Conservation (phyloP, 1,140 invertebrate species). For the Cydia amplana region DNA sequence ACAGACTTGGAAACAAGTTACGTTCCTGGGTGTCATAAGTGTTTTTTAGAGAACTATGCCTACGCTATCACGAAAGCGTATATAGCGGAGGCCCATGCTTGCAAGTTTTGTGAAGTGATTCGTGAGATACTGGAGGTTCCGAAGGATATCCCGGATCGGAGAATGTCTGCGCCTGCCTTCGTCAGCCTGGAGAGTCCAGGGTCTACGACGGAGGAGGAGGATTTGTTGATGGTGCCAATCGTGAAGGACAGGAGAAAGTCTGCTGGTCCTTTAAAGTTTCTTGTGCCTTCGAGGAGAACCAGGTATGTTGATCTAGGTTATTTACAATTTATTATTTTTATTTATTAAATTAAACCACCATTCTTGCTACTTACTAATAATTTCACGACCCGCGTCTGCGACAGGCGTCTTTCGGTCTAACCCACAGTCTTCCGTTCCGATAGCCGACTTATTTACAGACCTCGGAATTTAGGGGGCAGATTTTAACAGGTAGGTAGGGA, state of each 20-base stretch:
- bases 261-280: slow-evolving; percentile 70
- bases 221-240: slow-evolving; percentile 56
- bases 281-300: slow-evolving; percentile 63
- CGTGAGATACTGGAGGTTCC: slow-evolving; percentile 73
- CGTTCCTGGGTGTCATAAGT: slow-evolving; percentile 74
- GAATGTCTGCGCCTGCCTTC: slow-evolving; percentile 69
- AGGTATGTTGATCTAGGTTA: slow-evolving; percentile 54
- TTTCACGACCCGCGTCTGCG: too few species aligned
- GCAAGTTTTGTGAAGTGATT: slow-evolving; percentile 78
- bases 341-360: background rate
- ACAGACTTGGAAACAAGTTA: slow-evolving; percentile 68
- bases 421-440: too few species aligned
- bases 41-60: slow-evolving; percentile 77
- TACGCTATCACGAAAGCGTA: slow-evolving; percentile 75
- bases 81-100: slow-evolving; percentile 67
- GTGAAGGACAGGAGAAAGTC: slow-evolving; percentile 71
- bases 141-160: slow-evolving; percentile 56
- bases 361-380: background rate
- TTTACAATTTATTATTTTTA: too few species aligned
- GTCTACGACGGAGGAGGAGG: slow-evolving; percentile 62
- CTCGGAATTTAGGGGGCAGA: too few species aligned
- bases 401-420: too few species aligned
- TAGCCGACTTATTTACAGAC: too few species aligned
- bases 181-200: slow-evolving; percentile 61
- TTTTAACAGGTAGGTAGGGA: too few species aligned